Percentiles rank a stretch among this genome's conserved stretches.
phyloP scores from a whole-genome alignment of 2,888 invertebrate species.

The Leptinotarsa peninsularis region DNA sequence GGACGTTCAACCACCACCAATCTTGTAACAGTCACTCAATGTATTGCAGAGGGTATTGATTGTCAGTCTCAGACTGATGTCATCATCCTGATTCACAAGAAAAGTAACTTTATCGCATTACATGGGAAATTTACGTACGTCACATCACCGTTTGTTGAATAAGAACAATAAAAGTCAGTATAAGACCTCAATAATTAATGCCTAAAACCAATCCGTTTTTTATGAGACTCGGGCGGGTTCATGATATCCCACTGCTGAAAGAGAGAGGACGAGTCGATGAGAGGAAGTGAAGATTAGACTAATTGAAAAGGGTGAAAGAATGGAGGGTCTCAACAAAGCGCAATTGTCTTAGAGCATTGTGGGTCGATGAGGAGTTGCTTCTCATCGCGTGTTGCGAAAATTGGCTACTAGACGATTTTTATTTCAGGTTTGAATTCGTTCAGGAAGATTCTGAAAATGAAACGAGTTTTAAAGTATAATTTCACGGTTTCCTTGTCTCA shows the following conservation, averaged over 20 bases:
- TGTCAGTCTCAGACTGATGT: too few species aligned
- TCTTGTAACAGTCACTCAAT: too few species aligned
- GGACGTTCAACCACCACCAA: too few species aligned
- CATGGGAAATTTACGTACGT: too few species aligned
- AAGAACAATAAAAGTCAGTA: too few species aligned
- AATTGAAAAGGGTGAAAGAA: constrained; percentile 6
- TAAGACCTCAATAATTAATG: background rate
- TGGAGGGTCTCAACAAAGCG: constrained; percentile 4
- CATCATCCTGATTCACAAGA: too few species aligned
- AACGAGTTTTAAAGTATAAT: background rate
- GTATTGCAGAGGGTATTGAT: too few species aligned
- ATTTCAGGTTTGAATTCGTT: background rate
- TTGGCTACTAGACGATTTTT: background rate
- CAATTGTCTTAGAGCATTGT: background rate
- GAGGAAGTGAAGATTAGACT: constrained; percentile 2
- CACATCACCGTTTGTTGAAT: too few species aligned
- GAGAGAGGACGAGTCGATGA: background rate
- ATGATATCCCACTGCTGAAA: background rate
- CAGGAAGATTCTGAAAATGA: background rate
- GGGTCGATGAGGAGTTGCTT: background rate
- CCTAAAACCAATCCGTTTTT: background rate
- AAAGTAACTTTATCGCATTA: too few species aligned
- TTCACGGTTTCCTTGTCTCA: too few species aligned
- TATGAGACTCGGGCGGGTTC: background rate
- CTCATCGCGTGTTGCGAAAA: background rate